Evolutionary conservation across 1,140 invertebrate species (phyloP), one percentile per base, ranked within the genome.

Genomic region (Cyrtorhinus lividipennis): DNA sequence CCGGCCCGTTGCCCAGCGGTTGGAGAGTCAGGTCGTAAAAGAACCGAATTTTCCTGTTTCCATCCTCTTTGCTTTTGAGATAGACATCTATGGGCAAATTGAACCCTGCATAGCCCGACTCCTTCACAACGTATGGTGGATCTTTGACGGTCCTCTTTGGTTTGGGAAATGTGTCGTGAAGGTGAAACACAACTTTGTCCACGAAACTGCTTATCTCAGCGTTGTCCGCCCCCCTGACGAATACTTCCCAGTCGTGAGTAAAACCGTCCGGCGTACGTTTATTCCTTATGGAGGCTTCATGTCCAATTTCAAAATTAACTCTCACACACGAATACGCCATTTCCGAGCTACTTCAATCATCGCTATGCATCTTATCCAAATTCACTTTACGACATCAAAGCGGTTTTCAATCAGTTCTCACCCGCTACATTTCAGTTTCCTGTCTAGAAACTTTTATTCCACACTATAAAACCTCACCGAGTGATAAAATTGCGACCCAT

Each of bases 221-320:
- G 66, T 85, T 84, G 69, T 95, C 88, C 66, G 82, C 80, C 62
- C 92, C 92, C 67, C 87, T 79, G 2, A 98, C 89, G 79, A 89
- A 97, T n/a, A 97, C 84, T 73, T 92, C 90, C 95, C 95, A 98
- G 73, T 97, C 93, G 77, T 98, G 95, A 66, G 94, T 97, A 70
- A 90, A 95, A 15, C 90, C 92, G 73, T 93, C 87, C 18, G 82
- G 80, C 8, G 90, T 92, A 64, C 80, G 81, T 71, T 88, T 86
- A 18, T 81, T 80, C 69, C 86, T 82, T 65, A 93, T 75, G 57
- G 80, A 81, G 65, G 93, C 89, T 71, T 83, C 81, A 74, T 98
- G 93, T 30, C 93, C 93, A 72, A 95, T 86, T 78, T 95, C 92
- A 70, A 97, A 81, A 70, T 84, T 86, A 63, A 95, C 87, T 74